A percentile compares a stretch with the other conserved stretches of the same genome.
Evolutionary conservation across 2,113 vertebrate genomes (phyloP).

Genomic region (Vulpes ferrilata): DNA sequence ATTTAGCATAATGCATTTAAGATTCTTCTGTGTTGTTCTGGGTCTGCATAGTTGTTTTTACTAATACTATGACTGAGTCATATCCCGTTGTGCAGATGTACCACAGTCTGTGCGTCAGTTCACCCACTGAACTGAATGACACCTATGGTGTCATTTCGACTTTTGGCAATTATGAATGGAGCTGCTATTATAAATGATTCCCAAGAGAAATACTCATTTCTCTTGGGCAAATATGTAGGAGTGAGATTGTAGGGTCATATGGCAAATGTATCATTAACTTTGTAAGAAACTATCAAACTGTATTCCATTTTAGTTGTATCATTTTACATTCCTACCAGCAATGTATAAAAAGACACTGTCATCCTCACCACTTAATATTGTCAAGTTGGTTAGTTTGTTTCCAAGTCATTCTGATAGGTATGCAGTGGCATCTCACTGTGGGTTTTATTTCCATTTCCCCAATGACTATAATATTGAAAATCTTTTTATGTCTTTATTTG

Average conservation of each 20-base stretch:
- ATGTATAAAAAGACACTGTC: not conserved
- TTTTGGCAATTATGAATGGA: not conserved
- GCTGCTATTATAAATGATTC: not conserved
- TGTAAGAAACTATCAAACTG: not conserved
- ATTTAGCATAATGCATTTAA: not conserved
- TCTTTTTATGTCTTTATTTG: not conserved
- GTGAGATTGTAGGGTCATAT: not conserved
- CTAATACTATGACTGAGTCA: not conserved
- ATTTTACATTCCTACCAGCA: not conserved
- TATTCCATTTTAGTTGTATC: not conserved
- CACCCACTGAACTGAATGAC: not conserved
- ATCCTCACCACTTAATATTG: not conserved
- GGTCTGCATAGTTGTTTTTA: not conserved
- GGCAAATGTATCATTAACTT: not conserved
- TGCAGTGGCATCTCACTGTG: not conserved
- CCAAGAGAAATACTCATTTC: not conserved
- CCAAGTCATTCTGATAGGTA: not conserved
- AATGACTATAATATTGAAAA: not conserved
- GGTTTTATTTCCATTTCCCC: not conserved
- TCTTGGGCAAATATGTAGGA: not conserved
- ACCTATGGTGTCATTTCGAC: not conserved
- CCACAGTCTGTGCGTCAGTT: not conserved
- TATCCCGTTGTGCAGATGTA: rapidly evolving
- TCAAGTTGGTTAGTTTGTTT: not conserved
- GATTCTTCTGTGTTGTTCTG: not conserved